Base-by-base conservation (phyloP, 1,140 invertebrate genomes). In the Ostrea denselamellosa region DNA sequence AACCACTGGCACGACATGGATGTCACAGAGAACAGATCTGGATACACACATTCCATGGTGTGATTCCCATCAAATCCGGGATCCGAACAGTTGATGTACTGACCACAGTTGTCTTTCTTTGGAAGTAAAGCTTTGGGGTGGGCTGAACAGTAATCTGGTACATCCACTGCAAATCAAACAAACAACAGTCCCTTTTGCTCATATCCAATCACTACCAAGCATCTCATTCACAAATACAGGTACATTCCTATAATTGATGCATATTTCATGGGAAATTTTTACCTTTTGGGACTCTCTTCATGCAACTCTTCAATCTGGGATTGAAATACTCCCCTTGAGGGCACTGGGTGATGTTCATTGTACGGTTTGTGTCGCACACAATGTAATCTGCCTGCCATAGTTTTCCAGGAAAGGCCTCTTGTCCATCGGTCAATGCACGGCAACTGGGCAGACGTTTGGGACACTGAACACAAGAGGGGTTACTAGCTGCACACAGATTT, bases 51-150 rank as follows among this genome's bases (percentile, higher is more conserved):
- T 14, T 81, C 34, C 34, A 81, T 81, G 34, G 34, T 44, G 34
- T 81, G 34, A 81, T 81, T 25, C 71, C 34, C 71, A 62, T 62
- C 58, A 14, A 62, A 62, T 62, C 58, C 58, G 7, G 58, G 58
- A 83, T 87, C 81, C 56, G 85, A 84, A 83, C 91, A 91, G 88
- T 91, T 85, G 85, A 87, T 90, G 85, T 90, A 91, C 56, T 90
- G 90, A 62, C 88, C 91, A 87, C 91, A 91, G 54, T 89, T 86
- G n/a, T 84, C 58, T 0, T 86, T 77, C 53, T 90, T 88, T 14
- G 86, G 85, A 85, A 88, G 12, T 82, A 87, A 68, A 2, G 22
- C 28, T 22, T 53, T 62, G 5, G 86, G 86, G 25, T 86, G 68
- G 54, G 81, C 86, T 17, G 28, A 28, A 19, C 86, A 87, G 28